phyloP scores from a whole-genome alignment of 2,888 invertebrate genomes.

The Drosophila conformis region DNA sequence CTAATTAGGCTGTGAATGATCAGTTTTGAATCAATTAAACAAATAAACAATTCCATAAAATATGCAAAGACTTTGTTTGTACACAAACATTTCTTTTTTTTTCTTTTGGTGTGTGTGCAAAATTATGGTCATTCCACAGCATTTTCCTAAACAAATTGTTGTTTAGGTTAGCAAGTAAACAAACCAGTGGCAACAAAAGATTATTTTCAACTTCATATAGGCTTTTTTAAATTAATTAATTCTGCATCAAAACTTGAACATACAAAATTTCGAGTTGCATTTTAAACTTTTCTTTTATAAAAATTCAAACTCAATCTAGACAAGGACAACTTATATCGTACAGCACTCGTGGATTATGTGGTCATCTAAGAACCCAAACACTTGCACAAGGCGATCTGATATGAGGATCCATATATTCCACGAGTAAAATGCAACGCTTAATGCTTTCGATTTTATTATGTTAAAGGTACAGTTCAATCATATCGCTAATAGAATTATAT shows the following conservation, averaged over 20 bases:
- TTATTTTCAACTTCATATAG: not conserved
- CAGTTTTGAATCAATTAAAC: not conserved
- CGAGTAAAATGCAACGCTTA: not conserved
- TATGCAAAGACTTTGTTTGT: not conserved
- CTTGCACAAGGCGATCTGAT: not conserved
- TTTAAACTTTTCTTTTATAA: not conserved
- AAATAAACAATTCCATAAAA: not conserved
- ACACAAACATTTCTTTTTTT: not conserved
- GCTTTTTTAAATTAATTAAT: not conserved
- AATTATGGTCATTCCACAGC: not conserved
- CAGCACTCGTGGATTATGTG: not conserved
- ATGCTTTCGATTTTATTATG: not conserved
- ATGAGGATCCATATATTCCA: not conserved
- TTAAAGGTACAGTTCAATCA: not conserved
- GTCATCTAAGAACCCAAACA: not conserved
- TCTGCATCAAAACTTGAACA: not conserved
- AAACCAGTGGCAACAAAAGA: not conserved
- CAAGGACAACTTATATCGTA: no score
- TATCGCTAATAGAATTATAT: not conserved
- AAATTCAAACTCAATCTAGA: not conserved
- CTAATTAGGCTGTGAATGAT: not conserved
- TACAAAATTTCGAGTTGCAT: not conserved
- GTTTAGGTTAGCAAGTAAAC: not conserved
- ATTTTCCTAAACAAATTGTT: not conserved
- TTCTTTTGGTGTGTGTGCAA: not conserved